A percentile compares a stretch with the other conserved stretches of the same genome.
These are phyloP conservation scores for Cataglyphis albicans DNA, from an alignment of 2,888 invertebrate species.

Conservation along the genomic window DNA sequence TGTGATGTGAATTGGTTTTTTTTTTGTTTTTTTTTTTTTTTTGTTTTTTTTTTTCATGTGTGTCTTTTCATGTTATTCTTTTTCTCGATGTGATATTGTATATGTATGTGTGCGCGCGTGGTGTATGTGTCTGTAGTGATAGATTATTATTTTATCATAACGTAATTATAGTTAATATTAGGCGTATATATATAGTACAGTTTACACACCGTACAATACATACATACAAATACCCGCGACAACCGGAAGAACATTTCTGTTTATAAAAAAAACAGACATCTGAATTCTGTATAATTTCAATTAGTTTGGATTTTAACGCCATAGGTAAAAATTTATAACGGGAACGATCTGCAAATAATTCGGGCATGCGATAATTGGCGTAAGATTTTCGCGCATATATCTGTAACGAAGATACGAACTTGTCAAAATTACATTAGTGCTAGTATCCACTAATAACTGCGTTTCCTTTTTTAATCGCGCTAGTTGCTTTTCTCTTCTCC, in stretches of 20 bases:
- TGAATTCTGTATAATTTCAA: constrained; percentile 17
- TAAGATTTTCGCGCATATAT: neutral
- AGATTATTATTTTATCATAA: constrained; percentile 78
- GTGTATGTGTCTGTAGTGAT: constrained; percentile 63
- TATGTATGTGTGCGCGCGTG: neutral
- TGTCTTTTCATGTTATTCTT: constrained; percentile 16
- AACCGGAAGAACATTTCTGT: constrained; percentile 20
- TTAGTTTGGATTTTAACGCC: constrained; percentile 3
- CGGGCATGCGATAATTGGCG: neutral
- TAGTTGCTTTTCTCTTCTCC: neutral
- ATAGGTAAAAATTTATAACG: neutral
- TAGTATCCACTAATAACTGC: neutral
- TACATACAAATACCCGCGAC: constrained; percentile 80
- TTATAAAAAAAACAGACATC: neutral
- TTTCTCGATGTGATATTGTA: constrained; percentile 5
- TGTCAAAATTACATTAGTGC: neutral
- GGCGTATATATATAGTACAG: constrained; percentile 81
- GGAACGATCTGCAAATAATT: neutral
- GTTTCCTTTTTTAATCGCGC: neutral
- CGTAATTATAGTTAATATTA: constrained; percentile 80
- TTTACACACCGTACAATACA: constrained; percentile 84
- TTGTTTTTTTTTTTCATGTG: constrained; percentile 35
- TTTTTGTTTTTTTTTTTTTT: constrained; percentile 48
- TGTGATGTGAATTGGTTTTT: constrained; percentile 61
- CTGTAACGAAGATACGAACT: neutral